These are phyloP conservation scores for Riptortus pedestris DNA, from an alignment of 1,140 invertebrate species.

Conservation along the genomic window DNA sequence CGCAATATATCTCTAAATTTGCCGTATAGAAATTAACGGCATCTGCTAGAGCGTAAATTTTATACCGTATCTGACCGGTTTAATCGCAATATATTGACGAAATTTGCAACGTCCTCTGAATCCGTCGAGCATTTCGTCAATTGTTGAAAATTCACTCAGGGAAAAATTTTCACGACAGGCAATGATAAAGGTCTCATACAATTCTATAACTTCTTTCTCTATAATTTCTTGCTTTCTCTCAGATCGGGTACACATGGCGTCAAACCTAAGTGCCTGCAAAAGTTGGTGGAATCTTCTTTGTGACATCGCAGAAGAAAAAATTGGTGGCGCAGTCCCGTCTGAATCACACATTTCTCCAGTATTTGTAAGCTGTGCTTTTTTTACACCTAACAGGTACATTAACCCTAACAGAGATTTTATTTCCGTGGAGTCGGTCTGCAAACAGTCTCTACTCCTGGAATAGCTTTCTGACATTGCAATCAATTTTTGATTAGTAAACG, in stretches of 20 bases:
- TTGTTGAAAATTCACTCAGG: slow-evolving; percentile 32
- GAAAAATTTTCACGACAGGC: too few relatives aligned
- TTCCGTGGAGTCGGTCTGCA: too few relatives aligned
- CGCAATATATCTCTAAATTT: slow-evolving; percentile 35
- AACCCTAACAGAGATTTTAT: too few relatives aligned
- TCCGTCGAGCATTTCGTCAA: slow-evolving; percentile 38
- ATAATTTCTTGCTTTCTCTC: background rate
- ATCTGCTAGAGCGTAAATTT: slow-evolving; percentile 33
- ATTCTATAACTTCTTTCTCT: background rate
- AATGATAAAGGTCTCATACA: too few relatives aligned
- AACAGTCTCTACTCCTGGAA: too few relatives aligned
- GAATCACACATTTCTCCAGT: background rate
- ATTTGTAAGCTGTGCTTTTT: too few relatives aligned
- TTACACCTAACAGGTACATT: too few relatives aligned
- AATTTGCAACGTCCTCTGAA: slow-evolving; percentile 38
- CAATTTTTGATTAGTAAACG: too few relatives aligned
- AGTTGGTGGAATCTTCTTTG: background rate
- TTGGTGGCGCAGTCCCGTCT: background rate
- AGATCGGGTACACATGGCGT: background rate
- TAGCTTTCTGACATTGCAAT: too few relatives aligned
- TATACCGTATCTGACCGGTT: slow-evolving; percentile 36
- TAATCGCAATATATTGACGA: slow-evolving; percentile 31
- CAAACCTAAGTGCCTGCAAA: background rate
- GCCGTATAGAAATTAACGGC: slow-evolving; percentile 31
- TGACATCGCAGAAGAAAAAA: background rate